phyloP scores from a whole-genome alignment of 1,140 invertebrate species.

The Palaemon carinicauda region DNA sequence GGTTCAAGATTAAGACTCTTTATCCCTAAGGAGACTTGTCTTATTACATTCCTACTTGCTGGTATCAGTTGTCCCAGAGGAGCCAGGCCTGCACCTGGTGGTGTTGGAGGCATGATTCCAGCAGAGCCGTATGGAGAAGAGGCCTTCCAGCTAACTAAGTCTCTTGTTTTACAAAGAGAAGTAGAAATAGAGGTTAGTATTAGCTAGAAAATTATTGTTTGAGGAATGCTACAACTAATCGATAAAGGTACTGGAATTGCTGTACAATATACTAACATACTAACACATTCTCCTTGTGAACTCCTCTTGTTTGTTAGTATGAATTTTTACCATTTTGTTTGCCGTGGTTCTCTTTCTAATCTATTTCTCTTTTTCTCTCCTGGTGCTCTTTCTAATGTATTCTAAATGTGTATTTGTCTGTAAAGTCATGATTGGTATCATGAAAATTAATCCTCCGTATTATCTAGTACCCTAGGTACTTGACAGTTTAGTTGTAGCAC shows the following conservation, averaged over 20 bases:
- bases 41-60: constrained; percentile 93
- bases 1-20: constrained; percentile 91
- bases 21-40: constrained; percentile 92
- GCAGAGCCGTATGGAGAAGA: constrained; percentile 94
- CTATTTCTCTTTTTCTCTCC: no score
- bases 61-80: constrained; percentile 88
- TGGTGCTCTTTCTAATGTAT: no score
- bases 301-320: no score
- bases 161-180: constrained; percentile 88
- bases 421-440: no score
- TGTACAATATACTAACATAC: no score
- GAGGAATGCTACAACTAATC: neutral
- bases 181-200: constrained; percentile 79
- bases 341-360: no score
- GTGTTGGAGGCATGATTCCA: constrained; percentile 71
- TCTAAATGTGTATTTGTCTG: no score
- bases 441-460: no score
- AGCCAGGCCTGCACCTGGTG: constrained; percentile 75
- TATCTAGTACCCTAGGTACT: no score
- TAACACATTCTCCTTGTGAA: no score
- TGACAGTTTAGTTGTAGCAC: no score
- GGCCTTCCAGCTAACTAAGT: constrained; percentile 88
- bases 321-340: no score
- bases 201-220: neutral
- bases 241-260: neutral